phyloP scores from a whole-genome alignment of 2,113 vertebrate species.

The Theropithecus gelada region DNA sequence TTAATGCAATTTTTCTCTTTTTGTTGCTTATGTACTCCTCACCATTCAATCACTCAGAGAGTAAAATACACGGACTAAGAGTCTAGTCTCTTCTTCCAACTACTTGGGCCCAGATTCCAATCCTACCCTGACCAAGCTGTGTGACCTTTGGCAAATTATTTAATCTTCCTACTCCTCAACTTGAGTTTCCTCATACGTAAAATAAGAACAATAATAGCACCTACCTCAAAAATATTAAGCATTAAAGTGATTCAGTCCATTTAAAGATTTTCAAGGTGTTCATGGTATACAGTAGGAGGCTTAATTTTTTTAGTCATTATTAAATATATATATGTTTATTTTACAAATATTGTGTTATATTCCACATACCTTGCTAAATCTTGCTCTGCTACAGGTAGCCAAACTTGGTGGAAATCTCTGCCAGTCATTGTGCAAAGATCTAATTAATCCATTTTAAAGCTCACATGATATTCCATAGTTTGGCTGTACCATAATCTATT shows the following conservation, averaged over 20 bases:
- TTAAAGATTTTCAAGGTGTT: background rate
- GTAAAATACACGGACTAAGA: background rate
- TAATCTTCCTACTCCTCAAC: background rate
- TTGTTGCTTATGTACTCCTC: background rate
- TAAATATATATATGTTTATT: background rate
- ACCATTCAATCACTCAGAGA: background rate
- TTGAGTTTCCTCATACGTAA: background rate
- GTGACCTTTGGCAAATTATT: background rate
- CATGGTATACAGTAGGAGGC: background rate
- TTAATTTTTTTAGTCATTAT: background rate
- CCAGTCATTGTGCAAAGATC: background rate
- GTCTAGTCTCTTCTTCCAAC: background rate
- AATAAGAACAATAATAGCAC: background rate
- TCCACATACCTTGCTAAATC: background rate
- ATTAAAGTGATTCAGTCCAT: background rate
- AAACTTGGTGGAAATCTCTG: background rate
- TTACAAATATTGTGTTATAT: background rate
- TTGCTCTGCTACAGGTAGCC: background rate
- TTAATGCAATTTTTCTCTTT: background rate
- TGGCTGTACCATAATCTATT: slow-evolving; percentile 39
- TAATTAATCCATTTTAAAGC: slow-evolving; percentile 16
- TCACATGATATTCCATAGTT: background rate
- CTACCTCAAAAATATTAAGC: background rate
- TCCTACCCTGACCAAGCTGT: background rate
- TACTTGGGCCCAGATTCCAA: background rate